A percentile compares a stretch with the other conserved stretches of the same genome.
Conservation (phyloP, 2,797 vertebrate species). For the Tinamus major region DNA sequence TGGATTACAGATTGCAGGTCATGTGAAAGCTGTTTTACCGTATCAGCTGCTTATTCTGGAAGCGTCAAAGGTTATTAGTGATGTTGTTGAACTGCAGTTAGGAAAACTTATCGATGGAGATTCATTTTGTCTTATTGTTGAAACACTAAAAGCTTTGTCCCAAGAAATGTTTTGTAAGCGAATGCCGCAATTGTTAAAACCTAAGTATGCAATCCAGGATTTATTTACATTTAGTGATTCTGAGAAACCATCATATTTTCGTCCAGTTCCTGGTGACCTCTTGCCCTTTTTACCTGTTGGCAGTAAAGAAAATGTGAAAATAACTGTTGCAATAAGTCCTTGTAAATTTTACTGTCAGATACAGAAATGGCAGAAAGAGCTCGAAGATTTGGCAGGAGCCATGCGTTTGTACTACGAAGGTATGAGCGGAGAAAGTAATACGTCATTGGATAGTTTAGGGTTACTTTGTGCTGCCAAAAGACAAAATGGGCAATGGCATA, state of each 20-base stretch:
- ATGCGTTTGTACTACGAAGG: constrained; percentile 82
- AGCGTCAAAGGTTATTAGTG: constrained; percentile 83
- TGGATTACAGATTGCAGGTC: constrained; percentile 83
- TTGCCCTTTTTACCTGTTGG: constrained; percentile 81
- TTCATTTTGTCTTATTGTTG: constrained; percentile 89
- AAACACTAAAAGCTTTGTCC: constrained; percentile 82
- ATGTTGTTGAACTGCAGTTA: constrained; percentile 83
- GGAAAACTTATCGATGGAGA: constrained; percentile 87
- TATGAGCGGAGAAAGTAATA: constrained; percentile 43
- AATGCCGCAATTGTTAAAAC: constrained; percentile 81
- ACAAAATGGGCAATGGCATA: constrained; percentile 88
- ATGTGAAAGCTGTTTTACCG: constrained; percentile 83
- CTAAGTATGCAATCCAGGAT: constrained; percentile 73
- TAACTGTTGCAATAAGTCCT: constrained; percentile 85
- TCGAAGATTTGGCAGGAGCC: constrained; percentile 81
- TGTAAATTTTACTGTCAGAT: constrained; percentile 89
- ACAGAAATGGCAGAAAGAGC: constrained; percentile 78
- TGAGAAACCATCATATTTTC: constrained; percentile 70
- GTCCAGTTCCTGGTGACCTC: constrained; percentile 80
- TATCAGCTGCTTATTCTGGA: constrained; percentile 87
- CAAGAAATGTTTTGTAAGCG: constrained; percentile 75
- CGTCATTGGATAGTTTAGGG: constrained; percentile 82
- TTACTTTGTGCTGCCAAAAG: constrained; percentile 88
- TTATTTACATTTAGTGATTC: constrained; percentile 63
- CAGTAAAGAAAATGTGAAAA: constrained; percentile 77